Evolutionary conservation across 35 echinoderm and acorn worm species (phyloP), one percentile per base, ranked within the genome.

Genomic region (Ophiothrix spiculata): DNA sequence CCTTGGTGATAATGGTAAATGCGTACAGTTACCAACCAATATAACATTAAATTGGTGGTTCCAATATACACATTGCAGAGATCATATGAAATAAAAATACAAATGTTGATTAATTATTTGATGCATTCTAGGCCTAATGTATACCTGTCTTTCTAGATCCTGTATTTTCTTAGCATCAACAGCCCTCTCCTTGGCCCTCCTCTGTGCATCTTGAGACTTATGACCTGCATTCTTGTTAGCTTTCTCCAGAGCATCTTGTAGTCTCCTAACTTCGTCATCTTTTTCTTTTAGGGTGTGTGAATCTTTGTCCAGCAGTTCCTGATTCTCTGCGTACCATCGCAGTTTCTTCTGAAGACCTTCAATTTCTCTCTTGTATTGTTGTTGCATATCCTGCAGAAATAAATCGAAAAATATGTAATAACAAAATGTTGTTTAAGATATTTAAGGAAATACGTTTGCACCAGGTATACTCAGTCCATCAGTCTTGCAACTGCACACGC

Each of bases 71-170:
- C 0, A 1, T 0, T 0, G 60, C 32, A 69, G 1, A 31, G 60
- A 25, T 21, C 76, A 78, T 21, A 35, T 31, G 25, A 21, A 35
- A 37, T 33, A 31, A 34, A 33, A 4, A 3, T 21, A 33, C 76
- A 78, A 2, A 31, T 35, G 4, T 0, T 33, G 19, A 78, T 4
- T 78, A 19, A n/a, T 78, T 78, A 3, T 1, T 3, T 37, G 36
- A 79, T 4, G 10, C 4, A 32, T 23, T 0, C 36, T 32, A 33
- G n/a, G 10, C 23, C 31, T 49, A 29, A 81, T 36, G 33, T 36
- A 16, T 75, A 90, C 95, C 95, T 97, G 95, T 93, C 95, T 97
- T 73, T 97, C 91, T 46, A 97, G 88, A 64, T 97, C 95, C 39
- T 97, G 95, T 56, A 97, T 97, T 33, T 83, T 93, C 42, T 93